Evolutionary conservation across 2,888 invertebrate genomes (phyloP).

Genomic region (Papilio elwesi): DNA sequence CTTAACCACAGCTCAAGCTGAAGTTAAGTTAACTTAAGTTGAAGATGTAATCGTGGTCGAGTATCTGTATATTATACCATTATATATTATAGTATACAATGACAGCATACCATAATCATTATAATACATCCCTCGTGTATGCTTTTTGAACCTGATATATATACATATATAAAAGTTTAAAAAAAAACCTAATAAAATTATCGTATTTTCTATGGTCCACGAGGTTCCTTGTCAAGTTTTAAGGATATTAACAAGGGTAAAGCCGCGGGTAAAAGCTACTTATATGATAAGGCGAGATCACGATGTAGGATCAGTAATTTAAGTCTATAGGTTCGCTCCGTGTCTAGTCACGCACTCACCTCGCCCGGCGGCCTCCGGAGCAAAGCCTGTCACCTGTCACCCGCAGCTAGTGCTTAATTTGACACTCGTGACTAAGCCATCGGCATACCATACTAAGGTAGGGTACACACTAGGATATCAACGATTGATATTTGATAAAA

Average conservation of each 20-base stretch:
- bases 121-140: no score
- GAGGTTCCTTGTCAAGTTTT: neutral
- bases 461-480: neutral
- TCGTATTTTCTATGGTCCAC: no score
- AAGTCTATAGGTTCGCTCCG: neutral
- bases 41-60: no score
- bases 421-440: slow-evolving; percentile 36
- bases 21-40: no score
- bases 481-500: neutral
- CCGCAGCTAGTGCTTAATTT: slow-evolving; percentile 19
- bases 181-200: no score
- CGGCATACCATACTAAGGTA: slow-evolving; percentile 17
- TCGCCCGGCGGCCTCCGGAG: slow-evolving; percentile 1
- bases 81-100: no score
- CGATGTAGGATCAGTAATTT: neutral
- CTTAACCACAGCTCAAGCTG: no score
- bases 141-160: no score
- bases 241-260: neutral
- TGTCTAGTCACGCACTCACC: slow-evolving; percentile 24
- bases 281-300: neutral
- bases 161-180: no score
- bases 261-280: no score
- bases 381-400: slow-evolving; percentile 20
- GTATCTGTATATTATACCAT: no score
- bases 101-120: no score